Evolutionary conservation across 2,888 invertebrate genomes (phyloP).

Genomic region (Metallyticus violacea): DNA sequence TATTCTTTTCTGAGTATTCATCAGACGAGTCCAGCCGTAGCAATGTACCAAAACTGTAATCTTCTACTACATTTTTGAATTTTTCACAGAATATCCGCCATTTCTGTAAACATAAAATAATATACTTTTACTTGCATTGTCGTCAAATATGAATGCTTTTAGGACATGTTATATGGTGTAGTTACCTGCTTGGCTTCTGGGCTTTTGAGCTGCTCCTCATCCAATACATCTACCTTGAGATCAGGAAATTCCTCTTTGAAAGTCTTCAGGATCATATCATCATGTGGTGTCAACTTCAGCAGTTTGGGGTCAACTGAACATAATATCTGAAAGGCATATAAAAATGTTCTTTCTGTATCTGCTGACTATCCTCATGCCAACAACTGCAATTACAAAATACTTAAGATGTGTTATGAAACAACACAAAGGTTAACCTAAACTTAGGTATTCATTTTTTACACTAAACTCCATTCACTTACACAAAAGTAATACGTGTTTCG

Average conservation of each 20-base stretch:
- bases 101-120: conserved; percentile 47
- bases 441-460: too few relatives aligned
- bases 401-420: too few relatives aligned
- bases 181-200: conserved; percentile 67
- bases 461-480: too few relatives aligned
- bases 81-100: conserved; percentile 93
- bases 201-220: conserved; percentile 83
- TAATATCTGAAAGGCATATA: conserved; percentile 61
- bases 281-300: conserved; percentile 78
- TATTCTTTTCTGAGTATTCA: conserved; percentile 85
- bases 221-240: conserved; percentile 69
- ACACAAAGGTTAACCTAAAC: too few relatives aligned
- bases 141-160: too few relatives aligned
- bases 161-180: too few relatives aligned
- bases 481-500: too few relatives aligned
- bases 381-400: neutral
- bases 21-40: conserved; percentile 75
- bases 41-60: conserved; percentile 93
- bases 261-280: conserved; percentile 80
- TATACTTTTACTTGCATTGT: too few relatives aligned
- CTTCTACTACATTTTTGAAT: conserved; percentile 84
- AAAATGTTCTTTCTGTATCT: too few relatives aligned
- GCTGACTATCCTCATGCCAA: too few relatives aligned
- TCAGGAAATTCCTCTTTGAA: conserved; percentile 87
- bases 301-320: conserved; percentile 83